Evolutionary conservation across 2,888 invertebrate genomes (phyloP).

Genomic region (Leistus spinibarbis): DNA sequence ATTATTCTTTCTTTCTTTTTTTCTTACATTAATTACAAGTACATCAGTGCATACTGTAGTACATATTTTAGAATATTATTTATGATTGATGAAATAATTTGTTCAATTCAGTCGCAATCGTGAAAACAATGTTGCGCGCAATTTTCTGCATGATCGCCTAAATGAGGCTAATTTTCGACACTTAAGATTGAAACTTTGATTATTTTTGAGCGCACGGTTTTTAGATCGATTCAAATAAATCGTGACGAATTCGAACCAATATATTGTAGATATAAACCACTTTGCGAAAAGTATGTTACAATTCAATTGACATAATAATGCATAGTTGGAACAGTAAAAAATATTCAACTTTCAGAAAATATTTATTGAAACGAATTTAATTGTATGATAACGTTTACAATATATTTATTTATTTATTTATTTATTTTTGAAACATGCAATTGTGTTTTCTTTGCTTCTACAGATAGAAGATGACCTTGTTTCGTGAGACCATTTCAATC

Average conservation of each 20-base stretch:
- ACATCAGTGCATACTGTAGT: not conserved
- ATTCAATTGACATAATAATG: too few species aligned
- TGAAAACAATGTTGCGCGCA: not conserved
- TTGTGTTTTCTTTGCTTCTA: too few species aligned
- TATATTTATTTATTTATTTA: too few species aligned
- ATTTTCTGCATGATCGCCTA: slow-evolving; percentile 20
- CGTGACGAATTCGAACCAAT: not conserved
- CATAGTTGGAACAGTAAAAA: too few species aligned
- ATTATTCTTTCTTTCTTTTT: not conserved
- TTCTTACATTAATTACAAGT: not conserved
- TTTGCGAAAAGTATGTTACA: too few species aligned
- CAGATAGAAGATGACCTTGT: too few species aligned
- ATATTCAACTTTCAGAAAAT: too few species aligned
- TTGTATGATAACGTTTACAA: too few species aligned
- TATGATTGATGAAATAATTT: not conserved
- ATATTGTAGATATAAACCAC: not conserved
- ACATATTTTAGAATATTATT: not conserved
- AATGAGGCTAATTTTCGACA: slow-evolving; percentile 29
- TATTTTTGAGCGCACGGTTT: not conserved
- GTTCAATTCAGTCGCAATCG: too few species aligned
- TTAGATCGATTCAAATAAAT: not conserved
- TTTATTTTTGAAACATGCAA: too few species aligned
- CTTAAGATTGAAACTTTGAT: slow-evolving; percentile 23
- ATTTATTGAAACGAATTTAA: too few species aligned
- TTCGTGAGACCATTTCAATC: too few species aligned